These are phyloP conservation scores for Drosophila prosaltans DNA, from an alignment of 1,140 invertebrate species.

Conservation along the genomic window DNA sequence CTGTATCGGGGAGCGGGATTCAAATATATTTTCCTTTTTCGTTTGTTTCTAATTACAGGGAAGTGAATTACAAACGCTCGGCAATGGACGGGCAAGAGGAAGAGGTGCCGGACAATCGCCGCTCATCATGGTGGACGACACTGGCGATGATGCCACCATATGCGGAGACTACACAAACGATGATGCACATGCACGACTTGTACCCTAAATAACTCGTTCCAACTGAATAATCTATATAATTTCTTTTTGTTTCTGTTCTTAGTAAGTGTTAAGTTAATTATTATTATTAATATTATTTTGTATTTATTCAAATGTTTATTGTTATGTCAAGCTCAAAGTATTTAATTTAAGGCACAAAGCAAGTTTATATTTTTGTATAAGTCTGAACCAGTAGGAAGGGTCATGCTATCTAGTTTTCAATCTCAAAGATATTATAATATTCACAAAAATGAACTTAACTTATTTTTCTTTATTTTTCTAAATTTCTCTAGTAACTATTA, in stretches of 20 bases:
- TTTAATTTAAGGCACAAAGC: too few species aligned
- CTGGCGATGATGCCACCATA: slow-evolving; percentile 40
- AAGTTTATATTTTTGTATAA: too few species aligned
- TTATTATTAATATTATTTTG: neutral
- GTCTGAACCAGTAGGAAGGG: too few species aligned
- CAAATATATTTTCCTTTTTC: too few species aligned
- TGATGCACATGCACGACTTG: slow-evolving; percentile 69
- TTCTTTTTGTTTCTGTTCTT: neutral
- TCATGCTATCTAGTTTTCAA: too few species aligned
- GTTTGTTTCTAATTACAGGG: slow-evolving; percentile 22
- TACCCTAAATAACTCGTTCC: slow-evolving; percentile 52
- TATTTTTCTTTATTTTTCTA: too few species aligned
- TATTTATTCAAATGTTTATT: slow-evolving; percentile 15
- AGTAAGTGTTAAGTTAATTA: slow-evolving; percentile 7
- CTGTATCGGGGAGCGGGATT: neutral
- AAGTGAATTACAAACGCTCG: slow-evolving; percentile 56
- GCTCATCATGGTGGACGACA: slow-evolving; percentile 49
- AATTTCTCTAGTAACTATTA: too few species aligned
- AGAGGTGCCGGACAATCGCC: slow-evolving; percentile 25
- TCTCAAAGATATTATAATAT: too few species aligned
- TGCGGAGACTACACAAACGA: slow-evolving; percentile 44
- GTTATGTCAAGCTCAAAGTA: neutral
- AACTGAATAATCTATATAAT: neutral
- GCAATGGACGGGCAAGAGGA: slow-evolving; percentile 30
- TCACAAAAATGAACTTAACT: too few species aligned